A percentile compares a stretch with the other conserved stretches of the same genome.
Evolutionary conservation across 2,797 vertebrate genomes (phyloP).

Genomic region (Intellagama lesueurii): DNA sequence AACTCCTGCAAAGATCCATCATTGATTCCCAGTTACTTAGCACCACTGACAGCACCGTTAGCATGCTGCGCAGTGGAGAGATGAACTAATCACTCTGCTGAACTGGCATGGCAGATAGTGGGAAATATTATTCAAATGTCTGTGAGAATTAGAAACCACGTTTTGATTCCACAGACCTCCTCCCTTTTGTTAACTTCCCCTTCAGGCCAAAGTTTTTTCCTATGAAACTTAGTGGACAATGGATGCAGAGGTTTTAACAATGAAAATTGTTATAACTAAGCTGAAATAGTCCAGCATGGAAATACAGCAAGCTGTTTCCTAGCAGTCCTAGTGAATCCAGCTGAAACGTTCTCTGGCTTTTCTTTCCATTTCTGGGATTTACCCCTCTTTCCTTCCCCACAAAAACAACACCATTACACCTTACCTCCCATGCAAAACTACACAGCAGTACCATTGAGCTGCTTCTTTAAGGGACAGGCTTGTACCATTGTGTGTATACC

Average conservation of each 20-base stretch:
- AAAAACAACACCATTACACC: no score
- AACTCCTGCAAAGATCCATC: conserved; percentile 30
- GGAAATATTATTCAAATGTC: conserved; percentile 24
- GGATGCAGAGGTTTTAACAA: neutral
- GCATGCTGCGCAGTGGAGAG: conserved; percentile 6
- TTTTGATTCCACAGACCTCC: neutral
- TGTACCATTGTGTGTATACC: no score
- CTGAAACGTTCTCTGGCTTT: no score
- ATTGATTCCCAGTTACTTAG: conserved; percentile 28
- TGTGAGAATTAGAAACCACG: conserved; percentile 6
- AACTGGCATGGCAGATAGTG: neutral
- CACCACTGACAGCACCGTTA: conserved; percentile 9
- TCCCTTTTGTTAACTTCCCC: neutral
- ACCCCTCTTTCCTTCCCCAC: no score
- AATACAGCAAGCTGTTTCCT: neutral
- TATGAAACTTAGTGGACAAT: neutral
- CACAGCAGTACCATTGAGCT: no score
- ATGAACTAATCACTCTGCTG: conserved; percentile 28
- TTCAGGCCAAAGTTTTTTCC: neutral
- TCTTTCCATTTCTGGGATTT: no score
- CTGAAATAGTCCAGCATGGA: neutral
- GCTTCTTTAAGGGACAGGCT: no score
- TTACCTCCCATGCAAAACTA: no score
- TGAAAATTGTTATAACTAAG: neutral
- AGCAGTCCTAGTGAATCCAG: neutral